Evolutionary conservation across 2,888 invertebrate species (phyloP).

Genomic region (Gymnosoma rotundatum): DNA sequence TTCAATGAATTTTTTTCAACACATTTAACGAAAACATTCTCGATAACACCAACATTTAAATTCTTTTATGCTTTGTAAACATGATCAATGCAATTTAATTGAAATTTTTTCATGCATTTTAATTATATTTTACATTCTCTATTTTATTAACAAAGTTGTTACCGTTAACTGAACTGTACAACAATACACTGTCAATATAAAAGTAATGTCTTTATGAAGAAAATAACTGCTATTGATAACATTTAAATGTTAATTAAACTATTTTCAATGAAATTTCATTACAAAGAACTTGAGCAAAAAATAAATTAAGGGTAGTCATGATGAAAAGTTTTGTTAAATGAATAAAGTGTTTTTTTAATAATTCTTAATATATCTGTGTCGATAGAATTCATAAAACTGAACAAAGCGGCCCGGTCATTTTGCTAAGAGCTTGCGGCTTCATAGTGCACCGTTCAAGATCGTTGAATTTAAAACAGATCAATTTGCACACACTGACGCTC

Average conservation of each 20-base stretch:
- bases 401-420: no score
- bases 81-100: not conserved
- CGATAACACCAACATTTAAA: not conserved
- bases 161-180: not conserved
- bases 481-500: no score
- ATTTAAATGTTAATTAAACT: constrained; percentile 63
- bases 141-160: constrained; percentile 22
- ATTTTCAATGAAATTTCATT: constrained; percentile 48
- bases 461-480: no score
- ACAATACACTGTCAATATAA: constrained; percentile 22
- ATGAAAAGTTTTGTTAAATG: no score
- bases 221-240: constrained; percentile 43
- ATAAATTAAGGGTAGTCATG: not conserved
- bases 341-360: no score
- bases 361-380: no score
- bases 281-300: constrained; percentile 7
- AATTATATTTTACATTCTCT: not conserved
- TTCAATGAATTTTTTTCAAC: not conserved
- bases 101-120: not conserved
- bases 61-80: not conserved
- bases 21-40: not conserved
- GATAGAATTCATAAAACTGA: no score
- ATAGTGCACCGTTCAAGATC: no score
- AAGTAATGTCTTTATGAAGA: constrained; percentile 1
- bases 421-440: no score